These are phyloP conservation scores for Sympetrum striolatum DNA, from an alignment of 2,888 invertebrate species.

Conservation along the genomic window DNA sequence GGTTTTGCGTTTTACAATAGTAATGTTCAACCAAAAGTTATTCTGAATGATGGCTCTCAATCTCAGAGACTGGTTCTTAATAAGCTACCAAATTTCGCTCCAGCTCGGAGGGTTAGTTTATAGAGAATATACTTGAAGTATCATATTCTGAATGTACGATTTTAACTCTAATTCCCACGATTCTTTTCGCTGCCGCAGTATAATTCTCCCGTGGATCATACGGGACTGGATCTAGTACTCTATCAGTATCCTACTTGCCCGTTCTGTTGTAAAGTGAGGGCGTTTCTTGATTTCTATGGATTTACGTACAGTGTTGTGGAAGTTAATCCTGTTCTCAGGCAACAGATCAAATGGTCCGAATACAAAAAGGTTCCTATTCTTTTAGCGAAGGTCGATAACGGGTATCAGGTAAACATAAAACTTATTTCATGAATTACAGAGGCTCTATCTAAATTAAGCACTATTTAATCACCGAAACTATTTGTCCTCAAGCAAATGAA, in stretches of 20 bases:
- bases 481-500: slow-evolving; percentile 74
- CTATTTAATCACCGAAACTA: too few relatives aligned
- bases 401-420: slow-evolving; percentile 64
- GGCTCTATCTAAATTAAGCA: neutral
- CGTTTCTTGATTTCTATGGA: slow-evolving; percentile 90
- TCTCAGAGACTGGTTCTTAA: slow-evolving; percentile 57
- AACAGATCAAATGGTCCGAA: slow-evolving; percentile 89
- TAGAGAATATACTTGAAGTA: neutral
- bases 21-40: slow-evolving; percentile 59
- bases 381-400: slow-evolving; percentile 70
- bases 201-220: slow-evolving; percentile 68
- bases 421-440: neutral
- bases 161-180: neutral
- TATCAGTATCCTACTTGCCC: slow-evolving; percentile 98
- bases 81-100: slow-evolving; percentile 54
- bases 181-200: slow-evolving; percentile 60
- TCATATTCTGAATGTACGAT: neutral
- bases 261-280: slow-evolving; percentile 94
- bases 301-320: slow-evolving; percentile 95
- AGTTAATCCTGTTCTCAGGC: slow-evolving; percentile 93
- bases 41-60: slow-evolving; percentile 59
- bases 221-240: slow-evolving; percentile 79
- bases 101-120: slow-evolving; percentile 61
- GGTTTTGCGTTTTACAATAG: slow-evolving; percentile 62
- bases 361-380: slow-evolving; percentile 96